Evolutionary conservation across 2,888 invertebrate genomes (phyloP).

Genomic region (Stictocephala bisonia): DNA sequence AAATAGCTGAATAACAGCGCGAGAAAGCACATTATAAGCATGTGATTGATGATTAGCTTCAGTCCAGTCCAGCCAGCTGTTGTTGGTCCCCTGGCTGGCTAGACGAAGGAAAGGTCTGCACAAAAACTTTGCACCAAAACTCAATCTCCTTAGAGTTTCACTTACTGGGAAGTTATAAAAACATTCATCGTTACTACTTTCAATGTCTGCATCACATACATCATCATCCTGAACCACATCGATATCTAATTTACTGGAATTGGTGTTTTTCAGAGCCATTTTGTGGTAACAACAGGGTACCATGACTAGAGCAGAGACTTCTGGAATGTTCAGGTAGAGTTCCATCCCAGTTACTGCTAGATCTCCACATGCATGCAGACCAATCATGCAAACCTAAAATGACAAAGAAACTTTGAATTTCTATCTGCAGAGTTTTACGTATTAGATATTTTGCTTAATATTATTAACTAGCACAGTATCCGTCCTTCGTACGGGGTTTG

Average conservation of each 20-base stretch:
- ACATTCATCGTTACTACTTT: background rate
- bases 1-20: conserved; percentile 30
- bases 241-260: background rate
- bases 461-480: no score
- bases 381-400: conserved; percentile 32
- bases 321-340: conserved; percentile 16
- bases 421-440: no score
- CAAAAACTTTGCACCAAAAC: conserved; percentile 1
- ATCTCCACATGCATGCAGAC: conserved; percentile 38
- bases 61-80: conserved; percentile 20
- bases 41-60: conserved; percentile 16
- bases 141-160: background rate
- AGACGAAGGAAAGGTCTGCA: conserved; percentile 20
- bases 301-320: conserved; percentile 32
- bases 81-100: conserved; percentile 17
- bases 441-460: no score
- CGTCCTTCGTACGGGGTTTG: no score
- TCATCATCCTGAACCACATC: background rate
- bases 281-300: conserved; percentile 43
- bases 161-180: conserved; percentile 32
- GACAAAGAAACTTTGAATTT: background rate
- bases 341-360: conserved; percentile 26
- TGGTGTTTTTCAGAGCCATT: background rate
- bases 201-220: background rate
- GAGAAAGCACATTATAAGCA: conserved; percentile 27